Base-by-base conservation (phyloP, 1,140 invertebrate genomes). In the Solenopsis fugax region DNA sequence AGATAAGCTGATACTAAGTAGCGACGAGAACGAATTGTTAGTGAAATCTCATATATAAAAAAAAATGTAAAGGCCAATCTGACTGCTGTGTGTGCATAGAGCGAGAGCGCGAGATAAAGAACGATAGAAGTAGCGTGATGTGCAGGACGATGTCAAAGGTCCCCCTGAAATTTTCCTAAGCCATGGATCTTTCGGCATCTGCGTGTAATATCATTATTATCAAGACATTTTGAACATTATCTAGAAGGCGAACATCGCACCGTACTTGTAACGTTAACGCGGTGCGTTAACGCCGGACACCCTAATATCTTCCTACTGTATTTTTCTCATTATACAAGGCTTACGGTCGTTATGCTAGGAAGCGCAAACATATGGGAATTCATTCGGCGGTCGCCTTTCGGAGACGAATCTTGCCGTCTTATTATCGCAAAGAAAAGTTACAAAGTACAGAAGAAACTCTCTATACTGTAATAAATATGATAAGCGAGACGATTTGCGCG, bases 1-100 rank as follows among this genome's bases (percentile, higher is more conserved):
- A 90, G 62, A 86, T 91, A 91, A 90, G 90, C 64, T 88, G 90
- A 90, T 90, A 65, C 86, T 90, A 90, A 88, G 65, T 90, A 90
- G 89, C 52, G 67, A 88, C 72, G 82, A 88, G 77, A 67, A 88
- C 56, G 73, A 87, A 72, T 78, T 85, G 84, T 88, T 86, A 87
- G 54, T 56, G 73, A 75, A 85, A 24, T 90, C 56, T 86, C 65
- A 88, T 81, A 56, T 67, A 58, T 54, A 52, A 4, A 69, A 64
- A 69, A 69, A 34, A 34, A 73, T 77, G 81, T 75, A 86, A 86
- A 73, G 10, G 52, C 71, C 77, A 89, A 69, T 77, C 71, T 82
- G 88, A 89, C 86, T 82, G 67, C 62, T 75, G 84, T 81, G 37
- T 76, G 84, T 76, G 84, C 58, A 58, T 71, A 88, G 21, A 89